phyloP scores from a whole-genome alignment of 2,888 invertebrate genomes.

The Ariolimax columbianus region DNA sequence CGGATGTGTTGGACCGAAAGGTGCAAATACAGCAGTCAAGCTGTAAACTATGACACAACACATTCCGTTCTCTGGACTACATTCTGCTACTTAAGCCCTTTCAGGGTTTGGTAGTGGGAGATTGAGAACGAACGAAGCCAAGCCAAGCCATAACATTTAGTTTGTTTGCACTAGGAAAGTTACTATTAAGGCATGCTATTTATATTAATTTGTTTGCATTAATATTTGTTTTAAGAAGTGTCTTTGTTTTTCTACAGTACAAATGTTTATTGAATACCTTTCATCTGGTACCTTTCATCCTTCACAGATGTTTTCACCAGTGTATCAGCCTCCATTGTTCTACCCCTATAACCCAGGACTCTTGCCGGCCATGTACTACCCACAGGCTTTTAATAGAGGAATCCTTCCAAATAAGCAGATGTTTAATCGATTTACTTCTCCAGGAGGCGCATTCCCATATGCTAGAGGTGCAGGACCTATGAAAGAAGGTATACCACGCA shows the following conservation, averaged over 20 bases:
- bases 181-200: not conserved
- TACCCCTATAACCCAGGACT: slow-evolving; percentile 44
- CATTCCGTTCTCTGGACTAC: too few relatives aligned
- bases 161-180: too few relatives aligned
- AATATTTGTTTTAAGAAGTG: not conserved
- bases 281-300: not conserved
- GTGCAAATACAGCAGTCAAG: too few relatives aligned
- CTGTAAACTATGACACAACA: too few relatives aligned
- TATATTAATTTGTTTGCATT: not conserved
- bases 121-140: too few relatives aligned
- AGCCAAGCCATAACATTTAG: too few relatives aligned
- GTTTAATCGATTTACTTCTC: slow-evolving; percentile 25
- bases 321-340: slow-evolving; percentile 44
- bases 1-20: too few relatives aligned
- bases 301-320: slow-evolving; percentile 46
- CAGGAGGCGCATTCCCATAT: slow-evolving; percentile 22
- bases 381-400: slow-evolving; percentile 24
- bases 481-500: slow-evolving; percentile 36
- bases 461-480: slow-evolving; percentile 36
- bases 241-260: not conserved
- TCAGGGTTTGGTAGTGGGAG: too few relatives aligned
- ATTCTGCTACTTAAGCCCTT: too few relatives aligned
- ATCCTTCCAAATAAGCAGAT: slow-evolving; percentile 40
- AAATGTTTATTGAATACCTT: not conserved
- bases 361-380: slow-evolving; percentile 40